Evolutionary conservation across 2,113 vertebrate genomes (phyloP), one percentile per base, ranked within the genome.

Genomic region (Calypte anna): DNA sequence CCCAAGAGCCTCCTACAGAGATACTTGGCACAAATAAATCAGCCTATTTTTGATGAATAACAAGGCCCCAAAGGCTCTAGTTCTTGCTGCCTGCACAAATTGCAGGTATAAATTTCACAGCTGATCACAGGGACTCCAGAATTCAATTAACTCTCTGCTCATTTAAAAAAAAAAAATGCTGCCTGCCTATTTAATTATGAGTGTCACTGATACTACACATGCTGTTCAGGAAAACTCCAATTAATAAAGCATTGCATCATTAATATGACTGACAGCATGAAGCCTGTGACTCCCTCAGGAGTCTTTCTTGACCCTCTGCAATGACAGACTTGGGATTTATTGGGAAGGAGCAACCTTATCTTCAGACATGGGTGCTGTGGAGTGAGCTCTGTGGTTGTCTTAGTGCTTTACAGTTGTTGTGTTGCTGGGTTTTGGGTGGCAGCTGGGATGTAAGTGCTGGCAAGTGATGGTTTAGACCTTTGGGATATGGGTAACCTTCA

Each of bases 71-170:
- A 95, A 96, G 96, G 93, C 78, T 88, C 91, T 90, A 72, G 86
- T 92, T 96, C 93, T 89, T 93, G 91, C 88, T 90, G 94, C 83
- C 88, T 80, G 94, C 90, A 83, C 94, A 95, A 91, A 96, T 88
- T 91, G 94, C 95, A 96, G 95, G 96, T 92, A 90, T 94, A 94
- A 88, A 97, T 97, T 96, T 96, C 91, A 88, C 67, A 87, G 95
- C 93, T 96, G 84, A 91, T 97, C 88, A 75, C 78, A 94, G 94
- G 93, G 88, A 95, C 92, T 94, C 93, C 80, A 93, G 94, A 93
- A 97, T 97, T 97, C 93, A 96, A 89, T 97, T 95, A 96, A 85
- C 80, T 94, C 92, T 91, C 54, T 67, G 93, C 93, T 94, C 40
- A 44, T 83, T 81, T 86, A 30, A 85, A 86, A 83, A 93, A 38